These are phyloP conservation scores for Trichoplax adhaerens DNA, from an alignment of 37 sponge, comb jelly and placozoan species.

Conservation along the genomic window DNA sequence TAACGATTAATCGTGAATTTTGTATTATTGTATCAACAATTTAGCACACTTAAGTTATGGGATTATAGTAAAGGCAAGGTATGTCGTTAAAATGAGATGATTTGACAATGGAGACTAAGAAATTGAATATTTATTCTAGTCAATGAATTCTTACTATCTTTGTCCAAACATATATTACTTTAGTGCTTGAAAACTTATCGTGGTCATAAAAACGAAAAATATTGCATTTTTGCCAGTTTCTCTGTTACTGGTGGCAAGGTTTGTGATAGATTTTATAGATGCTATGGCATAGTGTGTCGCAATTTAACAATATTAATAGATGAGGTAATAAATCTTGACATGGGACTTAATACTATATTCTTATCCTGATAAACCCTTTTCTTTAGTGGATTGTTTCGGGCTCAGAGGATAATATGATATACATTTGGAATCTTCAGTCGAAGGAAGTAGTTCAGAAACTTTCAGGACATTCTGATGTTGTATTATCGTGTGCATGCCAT, in stretches of 20 bases:
- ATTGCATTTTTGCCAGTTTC: constrained; percentile 92
- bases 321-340: no score
- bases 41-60: constrained; percentile 79
- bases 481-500: constrained; percentile 85
- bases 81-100: background rate
- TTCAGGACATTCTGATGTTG: constrained; percentile 87
- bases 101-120: no score
- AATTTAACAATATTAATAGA: background rate
- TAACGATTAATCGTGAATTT: no score
- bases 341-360: no score
- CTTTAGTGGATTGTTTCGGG: constrained; percentile 91
- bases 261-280: background rate
- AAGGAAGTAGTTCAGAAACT: constrained; percentile 90
- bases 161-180: no score
- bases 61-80: constrained; percentile 85
- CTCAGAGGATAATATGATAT: constrained; percentile 86
- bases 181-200: constrained; percentile 79
- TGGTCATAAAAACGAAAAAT: constrained; percentile 95
- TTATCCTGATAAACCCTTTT: no score
- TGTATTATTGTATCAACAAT: no score
- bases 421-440: constrained; percentile 96
- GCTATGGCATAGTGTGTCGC: background rate
- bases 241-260: constrained; percentile 98
- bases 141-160: no score
- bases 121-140: no score